Evolutionary conservation across 92 coral and sea anemone species (phyloP), one percentile per base, ranked within the genome.

Genomic region (Hydrozoanthus gracilis): DNA sequence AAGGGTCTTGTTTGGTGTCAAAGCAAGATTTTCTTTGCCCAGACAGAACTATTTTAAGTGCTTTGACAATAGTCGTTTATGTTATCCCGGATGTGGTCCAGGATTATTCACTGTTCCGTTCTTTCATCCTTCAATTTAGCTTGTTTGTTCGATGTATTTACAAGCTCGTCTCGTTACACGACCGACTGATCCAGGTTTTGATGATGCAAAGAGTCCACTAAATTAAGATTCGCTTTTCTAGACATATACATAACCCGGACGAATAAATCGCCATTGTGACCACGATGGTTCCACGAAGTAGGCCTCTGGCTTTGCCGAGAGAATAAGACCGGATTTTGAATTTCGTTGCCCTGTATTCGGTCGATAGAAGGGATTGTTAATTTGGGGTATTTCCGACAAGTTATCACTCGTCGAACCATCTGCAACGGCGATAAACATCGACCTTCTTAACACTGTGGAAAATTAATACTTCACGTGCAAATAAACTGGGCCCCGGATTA

Each of bases 371-470:
- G 72, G 73, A 16, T 62, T 65, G 85, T 80, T 80, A 80, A 80
- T 65, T 80, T 80, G 73, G 49, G 61, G 60, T 80, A 49, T 80
- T 64, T 80, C 75, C 85, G 85, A 80, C 85, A 80, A 62, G 48
- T 27, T 1, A 80, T 80, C 85, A 80, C 61, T 80, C 85, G 74
- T 80, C 85, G 61, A 18, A 18, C 61, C 73, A 80, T 80, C 74
- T 80, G 85, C 85, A 80, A 13, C 62, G 18, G 60, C 16, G 85
- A 80, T 80, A 80, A 80, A 80, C 44, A 65, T 80, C 85, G 85
- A 65, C 85, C 85, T 67, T 66, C 62, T 80, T 80, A 66, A 48
- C 74, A 55, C 58, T 18, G 6, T 6, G 47, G 85, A 80, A 80
- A 65, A 45, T 16, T 80, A 80, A 80, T 80, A 80, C 84, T 49